phyloP scores from a whole-genome alignment of 2,888 invertebrate species.

The Melitaea athalia region DNA sequence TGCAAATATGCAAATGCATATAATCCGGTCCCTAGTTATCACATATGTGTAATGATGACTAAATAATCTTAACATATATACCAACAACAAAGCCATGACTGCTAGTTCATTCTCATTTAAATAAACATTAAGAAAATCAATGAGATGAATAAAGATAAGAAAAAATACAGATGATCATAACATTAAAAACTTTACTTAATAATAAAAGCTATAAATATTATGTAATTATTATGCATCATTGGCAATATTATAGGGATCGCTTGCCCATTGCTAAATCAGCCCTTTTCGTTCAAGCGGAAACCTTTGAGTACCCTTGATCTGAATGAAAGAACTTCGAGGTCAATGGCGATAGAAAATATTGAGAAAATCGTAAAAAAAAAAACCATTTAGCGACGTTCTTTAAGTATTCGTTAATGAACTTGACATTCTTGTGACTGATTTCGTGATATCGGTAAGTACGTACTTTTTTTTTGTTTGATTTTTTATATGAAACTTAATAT shows the following conservation, averaged over 20 bases:
- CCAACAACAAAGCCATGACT: too few species aligned
- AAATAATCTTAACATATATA: too few species aligned
- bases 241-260: conserved; percentile 7
- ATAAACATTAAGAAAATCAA: background rate
- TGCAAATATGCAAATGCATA: too few species aligned
- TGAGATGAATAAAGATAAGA: too few species aligned
- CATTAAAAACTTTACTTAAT: background rate
- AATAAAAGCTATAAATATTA: conserved; percentile 4
- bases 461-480: background rate
- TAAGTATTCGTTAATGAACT: background rate
- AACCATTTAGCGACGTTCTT: background rate
- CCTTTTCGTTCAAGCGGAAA: conserved; percentile 13
- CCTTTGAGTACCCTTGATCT: conserved; percentile 29
- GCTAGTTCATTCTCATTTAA: too few species aligned
- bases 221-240: conserved; percentile 8
- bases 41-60: too few species aligned
- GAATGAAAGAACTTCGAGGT: conserved; percentile 38
- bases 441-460: background rate
- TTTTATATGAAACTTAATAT: background rate
- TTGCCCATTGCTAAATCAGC: conserved; percentile 20
- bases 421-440: background rate
- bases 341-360: conserved; percentile 29
- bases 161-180: too few species aligned
- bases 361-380: conserved; percentile 21
- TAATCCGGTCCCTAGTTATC: too few species aligned